Evolutionary conservation across 2,888 invertebrate genomes (phyloP), one percentile per base, ranked within the genome.

Genomic region (Heliconius cydno): DNA sequence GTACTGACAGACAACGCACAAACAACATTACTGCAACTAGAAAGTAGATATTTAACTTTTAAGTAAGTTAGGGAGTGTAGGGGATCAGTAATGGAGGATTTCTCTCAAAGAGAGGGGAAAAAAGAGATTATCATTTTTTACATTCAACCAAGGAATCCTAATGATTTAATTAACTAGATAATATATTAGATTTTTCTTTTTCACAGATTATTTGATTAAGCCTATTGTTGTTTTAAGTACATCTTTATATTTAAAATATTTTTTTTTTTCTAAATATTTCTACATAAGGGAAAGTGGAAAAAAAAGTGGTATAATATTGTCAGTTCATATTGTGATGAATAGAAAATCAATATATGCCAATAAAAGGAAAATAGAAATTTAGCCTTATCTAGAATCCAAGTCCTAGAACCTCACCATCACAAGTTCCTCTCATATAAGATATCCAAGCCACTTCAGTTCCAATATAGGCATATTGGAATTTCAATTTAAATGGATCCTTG

Each of bases 381-480:
- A 38, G 6, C n/a, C 13, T 38, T 30, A 22, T 2, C n/a, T n/a
- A 68, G 68, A 38, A 12, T 68, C 22, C 22, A 22, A 38, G 5
- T 57, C 22, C 22, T 38, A 38, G 1, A 68, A 65, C 13, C n/a
- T n/a, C 34, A 30, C 30, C 4, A 34, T 34, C 34, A 34, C 34
- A 34, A 34, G 34, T 22, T 34, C 67, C 67, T 34, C 34, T 30
- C 19, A 67, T 67, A 67, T 67, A 22, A 68, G 38, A 68, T 68
- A 38, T 68, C 68, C 38, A 38, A 68, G n/a, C 68, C 68, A 68
- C 68, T 68, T 68, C 38, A 38, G 68, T 68, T n/a, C n/a, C 68
- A 68, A 68, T 68, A 68, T 38, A 68, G 22, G 68, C 68, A 68
- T 68, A 68, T 68, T 68, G 38, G 38, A 68, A 68, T 68, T 38